Percentiles rank a stretch among this genome's conserved stretches.
Evolutionary conservation across 2,888 invertebrate genomes (phyloP).

Genomic region (Dermolepida albohirtum): DNA sequence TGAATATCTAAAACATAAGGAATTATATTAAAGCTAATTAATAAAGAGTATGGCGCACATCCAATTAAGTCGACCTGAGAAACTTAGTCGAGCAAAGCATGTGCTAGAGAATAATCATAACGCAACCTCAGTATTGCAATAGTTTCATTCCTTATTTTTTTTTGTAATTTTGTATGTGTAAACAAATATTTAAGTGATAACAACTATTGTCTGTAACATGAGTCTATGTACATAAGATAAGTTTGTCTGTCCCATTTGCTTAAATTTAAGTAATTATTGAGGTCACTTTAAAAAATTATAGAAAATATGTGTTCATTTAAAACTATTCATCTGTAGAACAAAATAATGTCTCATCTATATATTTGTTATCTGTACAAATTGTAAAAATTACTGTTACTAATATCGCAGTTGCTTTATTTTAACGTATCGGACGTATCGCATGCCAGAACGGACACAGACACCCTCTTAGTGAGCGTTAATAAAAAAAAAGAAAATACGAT

Average conservation of each 20-base stretch:
- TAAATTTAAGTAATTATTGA: constrained; percentile 50
- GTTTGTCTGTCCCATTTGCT: constrained; percentile 13
- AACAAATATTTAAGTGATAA: constrained; percentile 21
- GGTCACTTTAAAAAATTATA: constrained; percentile 50
- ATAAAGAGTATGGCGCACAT: no score
- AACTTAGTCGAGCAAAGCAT: no score
- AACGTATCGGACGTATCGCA: constrained; percentile 36
- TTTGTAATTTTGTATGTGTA: constrained; percentile 10
- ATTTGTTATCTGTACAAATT: constrained; percentile 65
- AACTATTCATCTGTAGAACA: constrained; percentile 51
- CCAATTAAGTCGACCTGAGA: no score
- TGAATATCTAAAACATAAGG: no score
- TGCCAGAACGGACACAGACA: constrained; percentile 26
- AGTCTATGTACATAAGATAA: constrained; percentile 24
- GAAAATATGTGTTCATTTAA: constrained; percentile 48
- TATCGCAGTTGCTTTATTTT: constrained; percentile 59
- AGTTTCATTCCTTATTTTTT: constrained; percentile 11
- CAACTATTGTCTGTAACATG: constrained; percentile 28
- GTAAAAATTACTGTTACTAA: constrained; percentile 61
- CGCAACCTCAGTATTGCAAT: constrained; percentile 8
- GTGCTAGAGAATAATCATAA: no score
- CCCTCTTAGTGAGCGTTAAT: constrained; percentile 19
- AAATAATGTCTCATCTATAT: constrained; percentile 55
- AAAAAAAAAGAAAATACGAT: constrained; percentile 9
- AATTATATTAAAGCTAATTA: no score